phyloP scores from a whole-genome alignment of 1,140 invertebrate species.

The Ips typographus region DNA sequence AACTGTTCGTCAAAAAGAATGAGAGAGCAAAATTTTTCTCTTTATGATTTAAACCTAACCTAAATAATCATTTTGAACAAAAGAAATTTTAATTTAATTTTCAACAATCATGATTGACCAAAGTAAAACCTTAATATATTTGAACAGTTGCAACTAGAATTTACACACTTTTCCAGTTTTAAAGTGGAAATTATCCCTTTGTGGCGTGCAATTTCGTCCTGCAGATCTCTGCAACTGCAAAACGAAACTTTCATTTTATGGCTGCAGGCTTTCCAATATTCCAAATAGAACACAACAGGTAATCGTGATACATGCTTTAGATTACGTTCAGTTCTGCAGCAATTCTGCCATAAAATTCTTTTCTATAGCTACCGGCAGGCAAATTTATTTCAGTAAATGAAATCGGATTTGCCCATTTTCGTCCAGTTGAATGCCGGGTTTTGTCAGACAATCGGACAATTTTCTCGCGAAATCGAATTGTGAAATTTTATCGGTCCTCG shows the following conservation, averaged over 20 bases:
- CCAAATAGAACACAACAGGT: neutral
- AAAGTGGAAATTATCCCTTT: neutral
- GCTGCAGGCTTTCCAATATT: neutral
- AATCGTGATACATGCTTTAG: neutral
- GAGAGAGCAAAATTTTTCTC: too few species aligned
- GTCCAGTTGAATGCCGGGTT: neutral
- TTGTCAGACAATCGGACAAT: constrained; percentile 3
- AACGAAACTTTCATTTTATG: neutral
- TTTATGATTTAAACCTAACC: too few species aligned
- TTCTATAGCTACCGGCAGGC: neutral
- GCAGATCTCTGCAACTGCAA: neutral
- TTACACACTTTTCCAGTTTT: neutral
- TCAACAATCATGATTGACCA: neutral
- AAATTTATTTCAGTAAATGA: constrained; percentile 4
- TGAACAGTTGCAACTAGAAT: neutral
- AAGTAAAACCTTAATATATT: too few species aligned
- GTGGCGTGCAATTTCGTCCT: too few species aligned
- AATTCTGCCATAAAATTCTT: constrained; percentile 1
- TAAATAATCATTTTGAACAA: neutral
- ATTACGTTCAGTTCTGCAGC: neutral
- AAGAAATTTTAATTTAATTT: neutral
- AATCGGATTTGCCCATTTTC: neutral
- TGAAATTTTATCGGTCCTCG: too few species aligned
- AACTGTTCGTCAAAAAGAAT: too few species aligned
- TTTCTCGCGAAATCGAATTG: neutral